phyloP scores from a whole-genome alignment of 2,888 invertebrate genomes.

The Athalia cordata region DNA sequence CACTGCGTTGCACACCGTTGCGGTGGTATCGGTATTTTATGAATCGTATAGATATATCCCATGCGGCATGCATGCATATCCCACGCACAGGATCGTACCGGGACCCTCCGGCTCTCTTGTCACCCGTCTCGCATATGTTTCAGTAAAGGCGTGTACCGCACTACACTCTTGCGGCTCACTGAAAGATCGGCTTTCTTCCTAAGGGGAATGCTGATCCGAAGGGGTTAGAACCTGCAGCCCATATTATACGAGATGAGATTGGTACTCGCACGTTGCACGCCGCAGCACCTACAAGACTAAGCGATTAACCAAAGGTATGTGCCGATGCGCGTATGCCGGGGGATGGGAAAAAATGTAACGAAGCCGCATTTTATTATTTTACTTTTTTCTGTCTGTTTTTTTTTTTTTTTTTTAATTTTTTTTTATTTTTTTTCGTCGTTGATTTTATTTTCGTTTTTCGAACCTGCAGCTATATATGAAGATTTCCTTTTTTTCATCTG shows the following conservation, averaged over 20 bases:
- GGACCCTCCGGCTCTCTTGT: constrained; percentile 35
- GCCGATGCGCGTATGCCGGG: background rate
- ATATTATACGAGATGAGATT: background rate
- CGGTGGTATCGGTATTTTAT: too few species aligned
- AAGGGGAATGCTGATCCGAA: constrained; percentile 32
- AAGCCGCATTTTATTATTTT: background rate
- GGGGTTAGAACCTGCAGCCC: constrained; percentile 15
- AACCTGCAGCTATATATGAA: too few species aligned
- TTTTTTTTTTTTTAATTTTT: constrained; percentile 12
- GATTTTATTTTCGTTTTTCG: background rate
- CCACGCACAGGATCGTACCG: constrained; percentile 11
- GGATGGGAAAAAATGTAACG: constrained; percentile 1
- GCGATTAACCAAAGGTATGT: constrained; percentile 26
- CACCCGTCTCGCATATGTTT: constrained; percentile 43
- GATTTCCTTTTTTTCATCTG: too few species aligned
- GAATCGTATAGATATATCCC: background rate
- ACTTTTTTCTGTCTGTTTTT: background rate
- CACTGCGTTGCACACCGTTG: too few species aligned
- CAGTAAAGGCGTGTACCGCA: constrained; percentile 22
- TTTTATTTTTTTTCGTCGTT: background rate
- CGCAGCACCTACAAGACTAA: constrained; percentile 11
- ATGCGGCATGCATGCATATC: constrained; percentile 24
- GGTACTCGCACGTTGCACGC: background rate
- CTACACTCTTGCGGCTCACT: constrained; percentile 1
- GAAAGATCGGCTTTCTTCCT: constrained; percentile 38